These are phyloP conservation scores for Entelurus aequoreus DNA, from an alignment of 2,113 vertebrate genomes.

Conservation along the genomic window DNA sequence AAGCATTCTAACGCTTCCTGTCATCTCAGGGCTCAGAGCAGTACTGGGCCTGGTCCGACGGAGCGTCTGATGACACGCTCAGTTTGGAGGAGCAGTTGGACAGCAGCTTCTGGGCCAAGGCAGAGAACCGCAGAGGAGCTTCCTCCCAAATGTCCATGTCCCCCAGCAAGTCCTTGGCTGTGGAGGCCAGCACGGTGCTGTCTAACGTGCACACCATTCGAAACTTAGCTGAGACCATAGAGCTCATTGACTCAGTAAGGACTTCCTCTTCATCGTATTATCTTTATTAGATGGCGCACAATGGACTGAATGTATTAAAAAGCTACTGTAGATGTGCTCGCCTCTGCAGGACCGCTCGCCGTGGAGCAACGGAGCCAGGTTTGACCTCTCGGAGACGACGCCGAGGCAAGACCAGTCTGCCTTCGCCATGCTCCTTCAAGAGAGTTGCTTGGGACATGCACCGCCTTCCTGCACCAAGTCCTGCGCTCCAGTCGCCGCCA, in stretches of 20 bases:
- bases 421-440: slow-evolving; percentile 46
- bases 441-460: slow-evolving; percentile 33
- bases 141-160: slow-evolving; percentile 58
- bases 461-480: background rate
- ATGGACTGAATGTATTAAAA: too few relatives aligned
- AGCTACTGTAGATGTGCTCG: slow-evolving; percentile 39
- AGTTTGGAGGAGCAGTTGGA: slow-evolving; percentile 49
- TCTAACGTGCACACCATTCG: slow-evolving; percentile 87
- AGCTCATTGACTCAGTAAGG: slow-evolving; percentile 91
- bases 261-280: too few relatives aligned
- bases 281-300: too few relatives aligned
- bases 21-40: slow-evolving; percentile 75
- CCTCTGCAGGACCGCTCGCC: slow-evolving; percentile 79
- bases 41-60: slow-evolving; percentile 83
- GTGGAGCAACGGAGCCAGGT: slow-evolving; percentile 83
- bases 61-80: slow-evolving; percentile 77
- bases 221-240: slow-evolving; percentile 91
- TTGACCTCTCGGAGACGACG: slow-evolving; percentile 79
- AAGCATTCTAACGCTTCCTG: background rate
- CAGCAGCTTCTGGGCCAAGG: slow-evolving; percentile 70
- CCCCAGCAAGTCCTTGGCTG: slow-evolving; percentile 83
- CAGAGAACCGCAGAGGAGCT: slow-evolving; percentile 65
- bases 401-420: slow-evolving; percentile 72
- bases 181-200: slow-evolving; percentile 84
- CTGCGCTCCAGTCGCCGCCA: slow-evolving; percentile 53